Evolutionary conservation across 2,888 invertebrate genomes (phyloP).

Genomic region (Tinea semifulvella): DNA sequence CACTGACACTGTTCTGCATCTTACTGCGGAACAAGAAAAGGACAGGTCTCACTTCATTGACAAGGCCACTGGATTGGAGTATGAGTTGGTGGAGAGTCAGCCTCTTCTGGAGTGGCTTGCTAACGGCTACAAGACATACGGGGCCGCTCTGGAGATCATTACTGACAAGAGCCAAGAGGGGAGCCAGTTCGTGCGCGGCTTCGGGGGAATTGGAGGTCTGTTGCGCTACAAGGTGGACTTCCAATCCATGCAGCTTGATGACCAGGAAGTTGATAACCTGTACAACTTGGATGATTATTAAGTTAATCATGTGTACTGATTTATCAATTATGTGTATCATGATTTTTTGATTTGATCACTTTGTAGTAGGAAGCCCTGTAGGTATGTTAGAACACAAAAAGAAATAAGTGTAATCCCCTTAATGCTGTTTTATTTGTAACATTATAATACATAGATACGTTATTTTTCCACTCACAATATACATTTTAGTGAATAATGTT

Average conservation of each 20-base stretch:
- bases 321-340: too few species aligned
- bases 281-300: constrained; percentile 96
- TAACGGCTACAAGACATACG: constrained; percentile 99
- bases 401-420: too few species aligned
- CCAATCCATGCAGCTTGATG: constrained; percentile 94
- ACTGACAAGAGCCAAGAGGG: constrained; percentile 99
- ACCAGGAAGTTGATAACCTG: constrained; percentile 80
- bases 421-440: too few species aligned
- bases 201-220: constrained; percentile 99
- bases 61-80: constrained; percentile 97
- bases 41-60: constrained; percentile 99
- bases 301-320: constrained; percentile 22
- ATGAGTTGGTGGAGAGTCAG: constrained; percentile 97
- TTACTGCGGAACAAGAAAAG: constrained; percentile 98
- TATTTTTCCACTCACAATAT: too few species aligned
- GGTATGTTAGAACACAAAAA: too few species aligned
- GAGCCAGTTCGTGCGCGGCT: constrained; percentile 98
- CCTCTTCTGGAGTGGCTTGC: constrained; percentile 99
- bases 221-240: constrained; percentile 99
- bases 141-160: constrained; percentile 98
- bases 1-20: constrained; percentile 73
- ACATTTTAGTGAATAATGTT: too few species aligned
- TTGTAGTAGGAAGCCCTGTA: too few species aligned
- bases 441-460: too few species aligned
- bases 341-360: too few species aligned